Conservation (phyloP, 2,113 vertebrate genomes). For the Buteo buteo region DNA sequence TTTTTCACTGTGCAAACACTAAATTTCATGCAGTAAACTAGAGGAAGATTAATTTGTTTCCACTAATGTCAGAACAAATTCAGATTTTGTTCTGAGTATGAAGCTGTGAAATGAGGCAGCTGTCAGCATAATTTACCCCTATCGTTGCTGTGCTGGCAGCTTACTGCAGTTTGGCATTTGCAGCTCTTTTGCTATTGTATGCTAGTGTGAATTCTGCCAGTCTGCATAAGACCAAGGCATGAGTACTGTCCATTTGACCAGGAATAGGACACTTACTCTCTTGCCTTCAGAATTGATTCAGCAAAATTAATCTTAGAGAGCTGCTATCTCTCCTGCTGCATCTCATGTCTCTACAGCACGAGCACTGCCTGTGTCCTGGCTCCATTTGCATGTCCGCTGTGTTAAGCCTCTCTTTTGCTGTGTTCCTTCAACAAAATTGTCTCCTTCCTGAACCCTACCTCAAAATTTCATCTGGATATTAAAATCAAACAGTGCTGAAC, state of each 20-base stretch:
- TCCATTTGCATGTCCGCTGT: not conserved
- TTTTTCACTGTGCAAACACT: not conserved
- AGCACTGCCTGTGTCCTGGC: not conserved
- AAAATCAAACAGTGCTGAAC: not conserved
- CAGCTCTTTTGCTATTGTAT: not conserved
- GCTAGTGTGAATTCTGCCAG: not conserved
- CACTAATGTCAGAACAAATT: slow-evolving; percentile 21
- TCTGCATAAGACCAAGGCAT: not conserved
- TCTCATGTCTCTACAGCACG: rapidly evolving
- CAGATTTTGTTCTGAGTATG: not conserved
- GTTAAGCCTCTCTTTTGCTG: not conserved
- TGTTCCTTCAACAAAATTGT: not conserved
- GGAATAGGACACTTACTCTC: not conserved
- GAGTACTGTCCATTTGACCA: not conserved
- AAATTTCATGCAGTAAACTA: slow-evolving; percentile 8
- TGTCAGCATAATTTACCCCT: not conserved
- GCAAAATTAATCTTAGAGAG: not conserved
- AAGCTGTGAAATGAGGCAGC: slow-evolving; percentile 13
- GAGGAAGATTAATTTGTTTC: slow-evolving; percentile 33
- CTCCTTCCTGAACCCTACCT: not conserved
- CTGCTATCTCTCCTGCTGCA: not conserved
- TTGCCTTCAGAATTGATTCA: not conserved
- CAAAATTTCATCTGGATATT: not conserved
- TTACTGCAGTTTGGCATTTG: not conserved
- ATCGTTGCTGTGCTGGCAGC: not conserved